Percentiles rank a stretch among this genome's conserved stretches.
phyloP scores from a whole-genome alignment of 2,888 invertebrate species.

The Temnothorax rugatulus region DNA sequence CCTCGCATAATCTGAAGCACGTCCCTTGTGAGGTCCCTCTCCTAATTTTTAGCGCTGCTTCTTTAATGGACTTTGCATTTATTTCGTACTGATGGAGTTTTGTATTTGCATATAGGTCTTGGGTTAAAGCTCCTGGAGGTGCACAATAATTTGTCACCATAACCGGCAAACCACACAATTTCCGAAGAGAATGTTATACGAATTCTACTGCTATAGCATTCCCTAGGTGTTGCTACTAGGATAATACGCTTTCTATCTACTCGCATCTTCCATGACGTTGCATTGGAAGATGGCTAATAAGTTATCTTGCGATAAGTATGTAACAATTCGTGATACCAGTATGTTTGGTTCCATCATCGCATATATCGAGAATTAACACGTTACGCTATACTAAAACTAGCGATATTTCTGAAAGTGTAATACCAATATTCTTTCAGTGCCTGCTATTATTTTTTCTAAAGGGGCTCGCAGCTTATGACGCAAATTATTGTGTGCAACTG shows the following conservation, averaged over 20 bases:
- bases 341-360: slow-evolving; percentile 27
- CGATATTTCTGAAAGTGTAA: neutral
- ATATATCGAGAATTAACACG: neutral
- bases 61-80: neutral
- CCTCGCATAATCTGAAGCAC: slow-evolving; percentile 11
- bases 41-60: neutral
- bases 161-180: slow-evolving; percentile 17
- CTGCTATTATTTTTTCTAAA: neutral
- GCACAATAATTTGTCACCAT: slow-evolving; percentile 53
- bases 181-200: neutral
- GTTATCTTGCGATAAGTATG: slow-evolving; percentile 43
- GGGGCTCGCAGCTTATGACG: slow-evolving; percentile 5
- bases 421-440: neutral
- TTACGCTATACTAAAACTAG: slow-evolving; percentile 5
- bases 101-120: slow-evolving; percentile 20
- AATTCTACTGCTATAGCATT: slow-evolving; percentile 21
- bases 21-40: neutral
- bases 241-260: slow-evolving; percentile 28
- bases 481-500: slow-evolving; percentile 39
- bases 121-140: slow-evolving; percentile 3
- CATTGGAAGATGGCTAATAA: slow-evolving; percentile 43
- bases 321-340: slow-evolving; percentile 27
- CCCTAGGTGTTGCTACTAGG: slow-evolving; percentile 23
- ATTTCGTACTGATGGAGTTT: slow-evolving; percentile 22
- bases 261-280: slow-evolving; percentile 16